Percentiles rank a stretch among this genome's conserved stretches.
phyloP scores from a whole-genome alignment of 2,888 invertebrate species.

The Anoplius nigerrimus region DNA sequence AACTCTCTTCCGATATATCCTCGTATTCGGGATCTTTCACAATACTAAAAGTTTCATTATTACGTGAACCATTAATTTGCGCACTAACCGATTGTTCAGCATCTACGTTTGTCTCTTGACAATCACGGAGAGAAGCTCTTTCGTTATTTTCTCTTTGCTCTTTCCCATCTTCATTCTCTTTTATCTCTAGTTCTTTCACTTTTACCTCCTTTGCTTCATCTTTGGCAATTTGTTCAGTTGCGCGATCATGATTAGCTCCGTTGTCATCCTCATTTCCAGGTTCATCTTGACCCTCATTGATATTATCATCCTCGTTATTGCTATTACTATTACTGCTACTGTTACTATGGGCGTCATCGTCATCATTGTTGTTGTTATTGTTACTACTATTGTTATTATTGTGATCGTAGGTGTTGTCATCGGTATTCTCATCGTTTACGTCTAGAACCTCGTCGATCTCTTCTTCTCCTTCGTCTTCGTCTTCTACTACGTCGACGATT shows the following conservation, averaged over 20 bases:
- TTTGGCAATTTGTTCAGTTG: not conserved
- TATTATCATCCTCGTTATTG: not conserved
- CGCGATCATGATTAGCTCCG: not conserved
- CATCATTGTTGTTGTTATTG: not conserved
- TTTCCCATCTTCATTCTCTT: no score
- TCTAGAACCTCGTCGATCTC: not conserved
- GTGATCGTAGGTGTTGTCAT: not conserved
- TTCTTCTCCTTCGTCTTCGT: conserved; percentile 5
- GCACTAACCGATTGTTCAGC: not conserved
- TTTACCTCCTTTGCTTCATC: not conserved
- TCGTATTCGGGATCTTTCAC: conserved; percentile 68
- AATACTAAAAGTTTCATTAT: conserved; percentile 45
- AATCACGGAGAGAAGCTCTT: conserved; percentile 15
- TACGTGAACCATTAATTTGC: not conserved
- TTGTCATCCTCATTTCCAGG: not conserved
- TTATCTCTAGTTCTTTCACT: no score
- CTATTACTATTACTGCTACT: not conserved
- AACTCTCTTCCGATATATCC: conserved; percentile 72
- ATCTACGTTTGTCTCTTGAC: no score
- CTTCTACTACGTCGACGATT: not conserved
- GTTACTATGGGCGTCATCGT: not conserved
- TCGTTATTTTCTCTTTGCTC: conserved; percentile 31
- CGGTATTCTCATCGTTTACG: not conserved
- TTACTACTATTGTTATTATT: not conserved
- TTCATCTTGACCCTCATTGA: not conserved